Base-by-base conservation (phyloP, 2,888 invertebrate species). In the Tenthredo scrophulariae region DNA sequence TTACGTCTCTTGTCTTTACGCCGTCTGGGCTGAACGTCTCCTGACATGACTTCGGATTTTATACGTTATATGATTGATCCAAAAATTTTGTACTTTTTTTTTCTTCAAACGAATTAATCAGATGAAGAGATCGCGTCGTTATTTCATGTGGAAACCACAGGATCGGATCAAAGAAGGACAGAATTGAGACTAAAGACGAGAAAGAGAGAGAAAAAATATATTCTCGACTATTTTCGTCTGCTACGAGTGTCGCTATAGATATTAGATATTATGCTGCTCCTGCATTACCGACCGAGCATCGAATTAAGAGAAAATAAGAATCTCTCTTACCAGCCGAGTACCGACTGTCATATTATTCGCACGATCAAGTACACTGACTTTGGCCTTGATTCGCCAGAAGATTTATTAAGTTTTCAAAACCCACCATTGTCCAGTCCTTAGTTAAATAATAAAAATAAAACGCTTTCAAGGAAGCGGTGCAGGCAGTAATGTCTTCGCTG, bases 1-100 rank as follows among this genome's bases (percentile, higher is more conserved):
- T 96, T 97, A 93, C 95, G 96, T 93, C 95, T 95, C 94, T 97
- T 97, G 93, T 97, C 97, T 94, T 97, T 97, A 90, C 97, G 96
- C 94, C 97, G 97, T 92, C 97, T 96, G 92, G 97, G 97, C 94
- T 97, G 97, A 90, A 97, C 96, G 94, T 97, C 97, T 90, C 97
- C 97, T 93, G 97, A 97, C 97, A 97, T 97, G 94, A 70, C 33
- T 67, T 70, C n/a, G n/a, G n/a, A 62, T 22, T 18, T 6, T 7
- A 33, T 4, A 18, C 26, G 50, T 77, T 77, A n/a, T 18, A 6
- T 9, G 26, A 13, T 54, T 26, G 18, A 50, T 77, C n/a, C n/a
- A 50, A 6, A 9, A 50, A 29, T 54, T 33, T 54, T 54, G 2
- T 6, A 33, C 0, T 77, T 50, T 50, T 50, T 50, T 29, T 0